Base-by-base conservation (phyloP, 2,888 invertebrate genomes). In the Electrophaes corylata region DNA sequence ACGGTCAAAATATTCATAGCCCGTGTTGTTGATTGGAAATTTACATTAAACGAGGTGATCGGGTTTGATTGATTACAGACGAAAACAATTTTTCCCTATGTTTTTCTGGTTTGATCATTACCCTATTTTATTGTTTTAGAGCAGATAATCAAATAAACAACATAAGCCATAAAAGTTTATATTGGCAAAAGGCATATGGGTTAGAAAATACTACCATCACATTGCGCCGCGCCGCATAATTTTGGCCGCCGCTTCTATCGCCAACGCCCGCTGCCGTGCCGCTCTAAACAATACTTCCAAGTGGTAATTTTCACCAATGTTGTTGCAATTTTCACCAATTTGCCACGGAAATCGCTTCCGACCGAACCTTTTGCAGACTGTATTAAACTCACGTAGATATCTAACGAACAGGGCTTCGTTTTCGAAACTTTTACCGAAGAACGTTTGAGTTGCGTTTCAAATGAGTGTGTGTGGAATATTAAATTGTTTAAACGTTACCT, bases 371-470 rank as follows among this genome's bases (percentile, higher is more conserved):
- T 79, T 76, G 69, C 73, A 77, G 79, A 88, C 81, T 85, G 85
- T 83, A 88, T 90, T 91, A 90, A 90, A 84, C 91, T 90, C 91
- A 91, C 91, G 91, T 91, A 91, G 88, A 88, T 89, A 88, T 86
- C 89, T 90, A 91, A 91, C 88, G 91, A 91, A 90, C 85, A 86
- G 81, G 79, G 84, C 83, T 86, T 88, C 88, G 88, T 86, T 89
- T 87, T 84, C 81, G 79, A 88, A 60, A 89, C 88, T 91, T 90
- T 88, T 85, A 81, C 84, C 81, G 85, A 88, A 72, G 82, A 79
- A 84, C 86, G 87, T 88, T 88, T 82, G 86, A 88, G 88, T 87
- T 89, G 81, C 79, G 84, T 86, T 89, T 86, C 81, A 84, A 89
- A 88, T 87, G 84, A 87, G 83, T 84, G 88, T 88, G 88, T 88